phyloP scores from a whole-genome alignment of 2,797 vertebrate genomes.

The Chaunax sp. region DNA sequence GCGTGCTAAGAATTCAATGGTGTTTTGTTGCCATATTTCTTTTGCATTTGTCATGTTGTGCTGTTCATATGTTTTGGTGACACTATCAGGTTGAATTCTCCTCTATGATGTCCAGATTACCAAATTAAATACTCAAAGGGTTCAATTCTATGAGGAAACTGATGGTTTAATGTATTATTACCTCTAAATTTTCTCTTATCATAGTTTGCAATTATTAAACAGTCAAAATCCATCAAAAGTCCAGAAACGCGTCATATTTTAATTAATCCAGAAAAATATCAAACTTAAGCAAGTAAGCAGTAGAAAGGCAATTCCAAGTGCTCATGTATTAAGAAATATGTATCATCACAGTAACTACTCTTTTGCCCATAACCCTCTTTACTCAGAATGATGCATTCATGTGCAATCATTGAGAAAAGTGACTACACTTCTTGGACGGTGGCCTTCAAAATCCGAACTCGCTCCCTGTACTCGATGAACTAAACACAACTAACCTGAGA shows the following conservation, averaged over 20 bases:
- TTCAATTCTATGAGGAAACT: neutral
- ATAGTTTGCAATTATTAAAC: no score
- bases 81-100: neutral
- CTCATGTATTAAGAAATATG: no score
- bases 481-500: slow-evolving; percentile 81
- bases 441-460: neutral
- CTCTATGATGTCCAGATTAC: neutral
- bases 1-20: neutral
- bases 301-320: no score
- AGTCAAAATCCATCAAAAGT: no score
- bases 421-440: neutral
- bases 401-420: neutral
- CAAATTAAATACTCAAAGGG: neutral
- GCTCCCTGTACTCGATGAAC: neutral
- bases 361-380: no score
- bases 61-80: neutral
- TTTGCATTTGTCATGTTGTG: neutral
- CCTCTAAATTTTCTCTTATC: no score
- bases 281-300: no score
- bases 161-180: neutral
- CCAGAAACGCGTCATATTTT: no score
- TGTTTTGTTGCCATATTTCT: neutral
- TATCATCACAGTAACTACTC: no score
- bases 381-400: neutral
- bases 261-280: no score